These are phyloP conservation scores for Okamejei kenojei DNA, from an alignment of 2,797 vertebrate species.

Conservation along the genomic window DNA sequence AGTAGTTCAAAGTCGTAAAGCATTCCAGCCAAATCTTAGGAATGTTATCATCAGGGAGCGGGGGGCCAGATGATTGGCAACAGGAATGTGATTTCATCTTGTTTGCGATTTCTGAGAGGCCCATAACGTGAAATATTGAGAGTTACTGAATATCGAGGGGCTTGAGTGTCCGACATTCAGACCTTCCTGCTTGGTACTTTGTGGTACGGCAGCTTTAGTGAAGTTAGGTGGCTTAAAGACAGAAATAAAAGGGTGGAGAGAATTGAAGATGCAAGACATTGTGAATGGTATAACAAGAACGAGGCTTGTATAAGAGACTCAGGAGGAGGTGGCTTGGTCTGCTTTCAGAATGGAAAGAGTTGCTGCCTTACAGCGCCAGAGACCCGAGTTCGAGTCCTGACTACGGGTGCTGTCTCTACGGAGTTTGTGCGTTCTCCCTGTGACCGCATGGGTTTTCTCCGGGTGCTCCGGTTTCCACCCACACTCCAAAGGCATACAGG, in stretches of 20 bases:
- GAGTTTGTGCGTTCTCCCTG: no score
- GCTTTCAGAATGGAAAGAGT: not conserved
- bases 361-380: no score
- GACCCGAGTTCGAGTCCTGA: not conserved
- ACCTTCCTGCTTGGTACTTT: not conserved
- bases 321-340: not conserved
- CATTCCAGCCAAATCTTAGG: not conserved
- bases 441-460: no score
- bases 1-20: not conserved
- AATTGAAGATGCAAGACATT: not conserved
- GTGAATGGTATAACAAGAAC: not conserved
- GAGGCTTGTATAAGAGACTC: not conserved
- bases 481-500: no score
- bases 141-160: not conserved
- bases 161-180: not conserved
- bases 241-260: not conserved
- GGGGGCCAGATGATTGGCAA: not conserved
- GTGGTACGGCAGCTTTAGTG: not conserved
- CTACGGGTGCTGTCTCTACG: no score
- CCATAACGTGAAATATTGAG: not conserved
- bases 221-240: not conserved
- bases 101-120: not conserved
- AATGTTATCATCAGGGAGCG: not conserved
- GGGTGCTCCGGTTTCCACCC: no score
- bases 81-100: not conserved